Conservation (phyloP, 2,797 vertebrate species). For the Acropternis orthonyx region DNA sequence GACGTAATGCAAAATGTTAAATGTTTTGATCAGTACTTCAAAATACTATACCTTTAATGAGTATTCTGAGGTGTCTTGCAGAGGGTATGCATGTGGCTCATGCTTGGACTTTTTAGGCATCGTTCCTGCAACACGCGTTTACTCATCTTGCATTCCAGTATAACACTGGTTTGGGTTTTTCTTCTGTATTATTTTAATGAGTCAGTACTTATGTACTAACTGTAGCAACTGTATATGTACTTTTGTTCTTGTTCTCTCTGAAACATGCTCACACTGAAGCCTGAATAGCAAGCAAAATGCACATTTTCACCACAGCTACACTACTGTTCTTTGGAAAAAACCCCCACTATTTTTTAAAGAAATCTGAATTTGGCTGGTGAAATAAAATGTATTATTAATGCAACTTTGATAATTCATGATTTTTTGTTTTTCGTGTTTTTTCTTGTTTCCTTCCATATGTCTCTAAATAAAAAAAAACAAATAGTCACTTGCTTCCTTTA, state of each 20-base stretch:
- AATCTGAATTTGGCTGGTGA: background rate
- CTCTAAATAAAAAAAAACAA: background rate
- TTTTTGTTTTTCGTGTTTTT: background rate
- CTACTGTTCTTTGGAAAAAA: background rate
- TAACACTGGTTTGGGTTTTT: background rate
- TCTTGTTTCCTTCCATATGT: background rate
- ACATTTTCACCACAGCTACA: background rate
- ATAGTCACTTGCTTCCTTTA: background rate
- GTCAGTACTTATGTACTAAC: background rate
- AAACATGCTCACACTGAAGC: background rate
- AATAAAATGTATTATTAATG: background rate
- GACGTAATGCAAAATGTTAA: background rate
- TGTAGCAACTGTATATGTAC: background rate
- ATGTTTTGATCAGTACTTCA: background rate
- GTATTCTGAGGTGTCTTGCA: background rate
- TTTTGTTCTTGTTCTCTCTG: background rate
- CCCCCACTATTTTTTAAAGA: background rate
- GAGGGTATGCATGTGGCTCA: background rate
- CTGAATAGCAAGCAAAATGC: background rate
- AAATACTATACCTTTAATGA: slow-evolving; percentile 36
- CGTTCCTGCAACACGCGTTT: background rate
- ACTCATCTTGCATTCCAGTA: background rate
- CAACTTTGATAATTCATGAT: background rate
- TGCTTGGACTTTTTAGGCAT: background rate
- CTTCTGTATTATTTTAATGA: background rate